Evolutionary conservation across 2,113 vertebrate genomes (phyloP).

Genomic region (Anthoscopus minutus): DNA sequence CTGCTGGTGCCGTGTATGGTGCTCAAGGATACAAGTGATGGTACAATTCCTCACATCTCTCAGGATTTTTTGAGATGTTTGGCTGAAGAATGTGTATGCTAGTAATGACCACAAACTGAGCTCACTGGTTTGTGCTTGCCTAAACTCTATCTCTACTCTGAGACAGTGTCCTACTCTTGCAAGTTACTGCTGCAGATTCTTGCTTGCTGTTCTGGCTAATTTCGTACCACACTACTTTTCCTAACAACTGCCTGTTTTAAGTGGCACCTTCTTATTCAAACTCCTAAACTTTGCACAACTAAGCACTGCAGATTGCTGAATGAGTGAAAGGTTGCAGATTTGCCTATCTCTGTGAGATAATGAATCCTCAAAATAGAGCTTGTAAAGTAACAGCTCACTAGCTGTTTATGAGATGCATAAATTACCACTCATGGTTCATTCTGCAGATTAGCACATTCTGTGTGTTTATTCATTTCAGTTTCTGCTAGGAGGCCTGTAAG

Average conservation of each 20-base stretch:
- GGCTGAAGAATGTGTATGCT: neutral
- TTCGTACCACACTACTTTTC: neutral
- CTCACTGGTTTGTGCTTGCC: neutral
- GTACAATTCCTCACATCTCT: neutral
- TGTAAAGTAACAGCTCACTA: neutral
- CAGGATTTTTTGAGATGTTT: neutral
- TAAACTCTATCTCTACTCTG: neutral
- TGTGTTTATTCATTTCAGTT: neutral
- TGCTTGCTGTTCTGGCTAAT: neutral
- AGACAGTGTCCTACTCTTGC: neutral
- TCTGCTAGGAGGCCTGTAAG: neutral
- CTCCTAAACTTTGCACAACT: neutral
- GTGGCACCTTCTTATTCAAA: neutral
- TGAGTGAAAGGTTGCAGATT: constrained; percentile 42
- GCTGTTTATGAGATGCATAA: constrained; percentile 52
- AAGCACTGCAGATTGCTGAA: constrained; percentile 17
- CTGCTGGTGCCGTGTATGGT: neutral
- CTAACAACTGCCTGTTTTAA: neutral
- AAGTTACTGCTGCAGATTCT: neutral
- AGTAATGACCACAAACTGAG: neutral
- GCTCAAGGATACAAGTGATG: neutral
- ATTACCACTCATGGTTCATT: constrained; percentile 19
- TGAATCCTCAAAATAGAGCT: constrained; percentile 32
- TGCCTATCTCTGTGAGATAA: constrained; percentile 33
- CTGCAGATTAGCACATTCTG: constrained; percentile 17